These are phyloP conservation scores for Coilia nasus DNA, from an alignment of 2,797 vertebrate species.

Conservation along the genomic window DNA sequence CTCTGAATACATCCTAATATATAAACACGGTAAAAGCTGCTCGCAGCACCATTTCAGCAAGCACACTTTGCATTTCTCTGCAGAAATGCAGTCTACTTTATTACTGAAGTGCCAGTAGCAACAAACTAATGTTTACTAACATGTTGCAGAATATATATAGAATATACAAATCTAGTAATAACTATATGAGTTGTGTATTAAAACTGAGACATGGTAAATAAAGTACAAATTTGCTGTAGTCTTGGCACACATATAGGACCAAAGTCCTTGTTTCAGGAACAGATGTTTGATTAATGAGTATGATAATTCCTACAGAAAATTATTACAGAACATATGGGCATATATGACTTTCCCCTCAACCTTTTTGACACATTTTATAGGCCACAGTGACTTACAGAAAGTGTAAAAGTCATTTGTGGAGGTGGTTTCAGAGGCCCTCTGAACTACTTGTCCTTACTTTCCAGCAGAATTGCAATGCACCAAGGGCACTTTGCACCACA, in stretches of 20 bases:
- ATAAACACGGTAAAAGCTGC: too few relatives aligned
- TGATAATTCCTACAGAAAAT: conserved; percentile 20
- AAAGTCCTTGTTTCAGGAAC: background rate
- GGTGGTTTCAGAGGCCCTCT: background rate
- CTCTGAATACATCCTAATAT: too few relatives aligned
- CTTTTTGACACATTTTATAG: background rate
- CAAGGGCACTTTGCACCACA: background rate
- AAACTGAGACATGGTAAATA: background rate
- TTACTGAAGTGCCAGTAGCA: background rate
- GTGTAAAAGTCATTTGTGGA: background rate
- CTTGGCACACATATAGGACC: background rate
- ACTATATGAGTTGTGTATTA: background rate
- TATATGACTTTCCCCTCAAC: conserved; percentile 14
- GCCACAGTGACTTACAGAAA: background rate
- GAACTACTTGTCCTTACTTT: background rate
- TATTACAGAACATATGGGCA: conserved; percentile 8
- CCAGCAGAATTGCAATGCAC: background rate
- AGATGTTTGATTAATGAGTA: conserved; percentile 24
- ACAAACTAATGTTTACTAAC: background rate
- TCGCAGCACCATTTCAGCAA: too few relatives aligned
- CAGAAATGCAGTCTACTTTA: too few relatives aligned
- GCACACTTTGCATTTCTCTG: too few relatives aligned
- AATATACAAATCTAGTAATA: too few relatives aligned
- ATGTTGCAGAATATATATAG: too few relatives aligned
- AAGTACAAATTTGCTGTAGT: background rate